Evolutionary conservation across 2,888 invertebrate species (phyloP).

Genomic region (Caenorhabditis sp.): DNA sequence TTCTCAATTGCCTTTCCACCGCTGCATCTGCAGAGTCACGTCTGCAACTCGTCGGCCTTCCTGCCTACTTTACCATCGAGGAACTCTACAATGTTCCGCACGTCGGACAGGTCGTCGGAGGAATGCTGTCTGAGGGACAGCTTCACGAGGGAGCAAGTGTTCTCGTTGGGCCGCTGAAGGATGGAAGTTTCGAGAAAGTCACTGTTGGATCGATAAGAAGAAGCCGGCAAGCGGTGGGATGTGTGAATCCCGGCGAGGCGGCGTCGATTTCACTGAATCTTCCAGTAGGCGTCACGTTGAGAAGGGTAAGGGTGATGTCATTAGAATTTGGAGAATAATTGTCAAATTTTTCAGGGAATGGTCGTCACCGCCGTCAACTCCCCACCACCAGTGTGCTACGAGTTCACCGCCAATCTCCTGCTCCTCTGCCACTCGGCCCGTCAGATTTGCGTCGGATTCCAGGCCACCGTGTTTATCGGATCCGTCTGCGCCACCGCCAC

Average conservation of each 20-base stretch:
- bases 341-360: conserved; percentile 87
- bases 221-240: conserved; percentile 92
- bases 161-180: conserved; percentile 84
- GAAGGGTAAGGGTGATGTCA: conserved; percentile 81
- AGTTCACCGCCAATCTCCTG: conserved; percentile 90
- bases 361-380: conserved; percentile 87
- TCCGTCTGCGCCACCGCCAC: conserved; percentile 96
- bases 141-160: conserved; percentile 89
- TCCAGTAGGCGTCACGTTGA: conserved; percentile 65
- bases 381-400: conserved; percentile 68
- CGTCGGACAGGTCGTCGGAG: conserved; percentile 81
- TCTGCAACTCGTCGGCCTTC: conserved; percentile 64
- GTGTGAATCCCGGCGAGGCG: conserved; percentile 93
- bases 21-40: conserved; percentile 64
- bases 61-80: conserved; percentile 90
- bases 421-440: conserved; percentile 87
- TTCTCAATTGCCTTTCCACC: conserved; percentile 89
- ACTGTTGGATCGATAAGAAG: conserved; percentile 87
- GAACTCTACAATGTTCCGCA: conserved; percentile 87
- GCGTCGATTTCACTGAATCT: conserved; percentile 89
- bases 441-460: conserved; percentile 84
- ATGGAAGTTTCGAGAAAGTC: conserved; percentile 66
- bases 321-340: no score
- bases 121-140: conserved; percentile 89
- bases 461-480: conserved; percentile 93